Evolutionary conservation across 2,888 invertebrate species (phyloP).

Genomic region (Liopterus haemorrhoidalis): DNA sequence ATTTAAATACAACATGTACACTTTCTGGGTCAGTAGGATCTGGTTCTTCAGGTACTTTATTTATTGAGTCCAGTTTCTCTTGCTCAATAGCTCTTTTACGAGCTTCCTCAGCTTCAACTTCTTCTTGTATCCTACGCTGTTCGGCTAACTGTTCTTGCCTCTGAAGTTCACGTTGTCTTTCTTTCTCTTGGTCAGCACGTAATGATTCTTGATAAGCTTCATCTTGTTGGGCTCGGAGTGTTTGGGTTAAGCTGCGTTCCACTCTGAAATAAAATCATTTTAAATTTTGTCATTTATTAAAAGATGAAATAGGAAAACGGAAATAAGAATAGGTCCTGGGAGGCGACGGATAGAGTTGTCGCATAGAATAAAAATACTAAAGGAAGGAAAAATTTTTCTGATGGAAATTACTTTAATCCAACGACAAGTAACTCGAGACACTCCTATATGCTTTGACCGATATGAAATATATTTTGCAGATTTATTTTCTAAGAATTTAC

Average conservation of each 20-base stretch:
- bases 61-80: slow-evolving; percentile 61
- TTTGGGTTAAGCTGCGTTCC: slow-evolving; percentile 78
- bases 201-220: slow-evolving; percentile 89
- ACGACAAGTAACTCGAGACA: not conserved
- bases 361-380: no score
- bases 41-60: slow-evolving; percentile 71
- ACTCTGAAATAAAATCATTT: slow-evolving; percentile 47
- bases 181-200: slow-evolving; percentile 91
- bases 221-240: slow-evolving; percentile 85
- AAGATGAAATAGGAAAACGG: no score
- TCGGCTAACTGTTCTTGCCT: slow-evolving; percentile 45
- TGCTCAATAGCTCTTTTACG: slow-evolving; percentile 53
- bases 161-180: slow-evolving; percentile 62
- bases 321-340: no score
- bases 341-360: no score
- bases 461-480: no score
- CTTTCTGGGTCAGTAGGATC: slow-evolving; percentile 60
- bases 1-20: slow-evolving; percentile 81
- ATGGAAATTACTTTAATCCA: no score
- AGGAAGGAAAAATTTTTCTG: no score
- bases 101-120: slow-evolving; percentile 47
- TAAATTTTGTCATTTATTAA: slow-evolving; percentile 4
- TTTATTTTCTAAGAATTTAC: no score
- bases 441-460: slow-evolving; percentile 25
- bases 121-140: slow-evolving; percentile 48